Conservation (phyloP, 2,113 vertebrate species). For the Anoplopoma fimbria region DNA sequence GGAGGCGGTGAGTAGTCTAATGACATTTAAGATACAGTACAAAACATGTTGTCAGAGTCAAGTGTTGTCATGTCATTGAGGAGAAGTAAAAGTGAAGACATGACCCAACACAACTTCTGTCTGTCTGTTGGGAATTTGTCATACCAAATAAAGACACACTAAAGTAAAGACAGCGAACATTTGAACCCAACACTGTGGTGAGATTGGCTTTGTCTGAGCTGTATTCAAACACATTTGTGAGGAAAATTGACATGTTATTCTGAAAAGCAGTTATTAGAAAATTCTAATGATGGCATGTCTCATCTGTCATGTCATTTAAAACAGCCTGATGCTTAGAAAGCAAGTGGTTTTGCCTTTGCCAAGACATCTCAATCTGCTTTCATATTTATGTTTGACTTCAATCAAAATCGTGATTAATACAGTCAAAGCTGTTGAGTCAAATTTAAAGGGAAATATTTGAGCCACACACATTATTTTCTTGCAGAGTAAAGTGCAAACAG, state of each 20-base stretch:
- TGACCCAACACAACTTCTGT: neutral
- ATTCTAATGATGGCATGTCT: slow-evolving; percentile 9
- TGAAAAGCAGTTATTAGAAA: slow-evolving; percentile 22
- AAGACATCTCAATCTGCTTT: slow-evolving; percentile 31
- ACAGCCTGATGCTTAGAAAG: neutral
- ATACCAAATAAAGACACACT: neutral
- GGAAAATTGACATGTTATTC: neutral
- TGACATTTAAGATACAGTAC: neutral
- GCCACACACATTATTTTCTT: neutral
- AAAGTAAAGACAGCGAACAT: neutral
- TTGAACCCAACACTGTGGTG: neutral
- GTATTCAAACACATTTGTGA: slow-evolving; percentile 5
- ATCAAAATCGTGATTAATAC: slow-evolving; percentile 28
- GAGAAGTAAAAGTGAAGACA: neutral
- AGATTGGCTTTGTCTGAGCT: neutral
- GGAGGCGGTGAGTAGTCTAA: slow-evolving; percentile 88
- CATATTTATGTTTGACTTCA: slow-evolving; percentile 50
- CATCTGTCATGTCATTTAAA: slow-evolving; percentile 21
- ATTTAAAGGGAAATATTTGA: slow-evolving; percentile 24
- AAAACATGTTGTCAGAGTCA: neutral
- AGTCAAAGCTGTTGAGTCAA: slow-evolving; percentile 15
- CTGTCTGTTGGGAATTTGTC: neutral
- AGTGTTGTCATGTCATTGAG: slow-evolving; percentile 9
- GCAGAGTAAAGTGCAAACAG: neutral
- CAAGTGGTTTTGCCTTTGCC: neutral